phyloP scores from a whole-genome alignment of 2,113 vertebrate genomes.

The Enhydra lutris region DNA sequence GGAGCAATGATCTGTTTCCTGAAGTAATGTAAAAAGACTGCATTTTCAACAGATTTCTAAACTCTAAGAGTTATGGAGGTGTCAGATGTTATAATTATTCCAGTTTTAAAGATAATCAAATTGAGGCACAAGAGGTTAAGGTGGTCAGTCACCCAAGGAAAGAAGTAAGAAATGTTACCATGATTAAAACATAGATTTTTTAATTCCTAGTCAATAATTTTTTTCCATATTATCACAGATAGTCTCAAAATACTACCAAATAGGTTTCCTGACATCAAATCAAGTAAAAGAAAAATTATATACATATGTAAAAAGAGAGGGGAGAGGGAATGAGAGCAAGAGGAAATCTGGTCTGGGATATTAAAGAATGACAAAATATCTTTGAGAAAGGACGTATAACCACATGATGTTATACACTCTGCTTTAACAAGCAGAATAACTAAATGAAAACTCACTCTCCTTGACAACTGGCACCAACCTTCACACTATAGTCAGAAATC shows the following conservation, averaged over 20 bases:
- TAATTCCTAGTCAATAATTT: neutral
- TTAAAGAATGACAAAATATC: neutral
- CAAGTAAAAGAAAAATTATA: neutral
- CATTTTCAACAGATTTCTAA: constrained; percentile 18
- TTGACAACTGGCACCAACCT: neutral
- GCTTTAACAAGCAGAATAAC: neutral
- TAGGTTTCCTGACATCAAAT: neutral
- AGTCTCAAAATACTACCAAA: neutral
- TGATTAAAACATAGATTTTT: neutral
- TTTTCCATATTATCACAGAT: neutral
- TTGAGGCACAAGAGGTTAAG: neutral
- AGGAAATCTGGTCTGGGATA: neutral
- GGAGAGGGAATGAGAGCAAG: neutral
- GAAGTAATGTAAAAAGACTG: neutral
- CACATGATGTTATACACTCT: neutral
- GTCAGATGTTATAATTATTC: neutral
- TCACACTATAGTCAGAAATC: neutral
- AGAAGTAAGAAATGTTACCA: neutral
- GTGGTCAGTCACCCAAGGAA: neutral
- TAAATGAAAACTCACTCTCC: neutral
- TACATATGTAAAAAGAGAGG: neutral
- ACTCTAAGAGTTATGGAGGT: neutral
- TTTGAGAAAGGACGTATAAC: neutral
- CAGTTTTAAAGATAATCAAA: constrained; percentile 3
- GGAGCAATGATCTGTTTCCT: neutral